phyloP scores from a whole-genome alignment of 2,888 invertebrate species.

The Trachelus troglodyta region DNA sequence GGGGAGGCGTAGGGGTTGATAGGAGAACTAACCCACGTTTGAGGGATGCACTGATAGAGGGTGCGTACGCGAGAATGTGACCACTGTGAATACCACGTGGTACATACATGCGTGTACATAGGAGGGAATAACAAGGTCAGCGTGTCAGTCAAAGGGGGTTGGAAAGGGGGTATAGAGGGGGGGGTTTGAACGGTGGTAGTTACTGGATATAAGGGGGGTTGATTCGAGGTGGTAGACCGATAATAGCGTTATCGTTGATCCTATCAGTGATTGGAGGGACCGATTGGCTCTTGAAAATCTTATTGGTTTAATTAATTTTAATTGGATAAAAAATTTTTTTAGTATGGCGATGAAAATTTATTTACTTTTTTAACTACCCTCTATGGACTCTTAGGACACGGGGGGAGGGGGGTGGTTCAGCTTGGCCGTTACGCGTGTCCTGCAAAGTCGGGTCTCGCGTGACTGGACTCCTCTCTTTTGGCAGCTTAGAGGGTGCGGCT shows the following conservation, averaged over 20 bases:
- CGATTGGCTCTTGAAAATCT: background rate
- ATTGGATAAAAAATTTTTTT: background rate
- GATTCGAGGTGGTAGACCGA: constrained; percentile 8
- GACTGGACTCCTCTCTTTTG: constrained; percentile 31
- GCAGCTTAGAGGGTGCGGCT: constrained; percentile 43
- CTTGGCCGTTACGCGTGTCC: constrained; percentile 27
- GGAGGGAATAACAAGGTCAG: constrained; percentile 52
- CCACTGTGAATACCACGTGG: background rate
- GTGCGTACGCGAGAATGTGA: background rate
- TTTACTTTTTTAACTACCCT: background rate
- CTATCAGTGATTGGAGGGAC: constrained; percentile 15
- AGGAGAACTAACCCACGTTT: background rate
- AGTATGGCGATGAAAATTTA: background rate
- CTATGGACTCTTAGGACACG: background rate
- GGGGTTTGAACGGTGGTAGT: background rate
- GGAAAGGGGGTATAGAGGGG: background rate
- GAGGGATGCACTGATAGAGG: background rate
- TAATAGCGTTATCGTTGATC: constrained; percentile 35
- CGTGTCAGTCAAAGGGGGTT: constrained; percentile 47
- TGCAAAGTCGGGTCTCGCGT: constrained; percentile 47
- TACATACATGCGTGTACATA: constrained; percentile 22
- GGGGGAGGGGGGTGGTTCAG: constrained; percentile 4
- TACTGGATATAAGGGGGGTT: background rate
- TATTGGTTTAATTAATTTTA: background rate
- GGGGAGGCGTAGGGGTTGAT: background rate